Conservation (phyloP, 2,797 vertebrate genomes). For the Smutsia temminckii region DNA sequence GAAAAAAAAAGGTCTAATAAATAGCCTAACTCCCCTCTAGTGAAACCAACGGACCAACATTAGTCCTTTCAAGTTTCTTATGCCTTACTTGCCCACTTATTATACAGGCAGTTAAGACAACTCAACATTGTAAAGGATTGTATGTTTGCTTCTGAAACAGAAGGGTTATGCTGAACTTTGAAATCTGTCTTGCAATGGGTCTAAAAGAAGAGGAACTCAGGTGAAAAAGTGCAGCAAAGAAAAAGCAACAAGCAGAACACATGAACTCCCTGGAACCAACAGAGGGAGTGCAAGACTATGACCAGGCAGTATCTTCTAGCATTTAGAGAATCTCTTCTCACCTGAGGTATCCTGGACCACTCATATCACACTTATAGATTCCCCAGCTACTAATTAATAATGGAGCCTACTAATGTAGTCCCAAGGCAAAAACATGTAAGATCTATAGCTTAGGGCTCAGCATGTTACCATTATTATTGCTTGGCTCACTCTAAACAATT, state of each 20-base stretch:
- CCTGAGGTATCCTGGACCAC: background rate
- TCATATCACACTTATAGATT: background rate
- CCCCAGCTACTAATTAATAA: background rate
- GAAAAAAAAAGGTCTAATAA: background rate
- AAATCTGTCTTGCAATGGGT: background rate
- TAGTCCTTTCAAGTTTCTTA: background rate
- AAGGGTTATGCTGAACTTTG: background rate
- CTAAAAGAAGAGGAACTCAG: background rate
- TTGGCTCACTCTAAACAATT: constrained; percentile 16
- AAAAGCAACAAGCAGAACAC: background rate
- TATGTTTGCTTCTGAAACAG: constrained; percentile 17
- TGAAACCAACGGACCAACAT: background rate
- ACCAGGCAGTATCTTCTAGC: background rate
- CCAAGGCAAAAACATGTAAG: background rate
- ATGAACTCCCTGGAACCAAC: background rate
- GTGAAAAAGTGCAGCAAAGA: background rate
- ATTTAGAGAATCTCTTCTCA: background rate
- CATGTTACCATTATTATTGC: background rate
- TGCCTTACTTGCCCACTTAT: background rate
- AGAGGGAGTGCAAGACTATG: background rate
- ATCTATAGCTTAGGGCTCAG: background rate
- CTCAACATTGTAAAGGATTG: background rate
- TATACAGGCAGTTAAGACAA: background rate
- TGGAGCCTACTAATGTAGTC: background rate
- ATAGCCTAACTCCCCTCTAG: background rate